These are phyloP conservation scores for Orthosia gothica DNA, from an alignment of 2,888 invertebrate genomes.

Conservation along the genomic window DNA sequence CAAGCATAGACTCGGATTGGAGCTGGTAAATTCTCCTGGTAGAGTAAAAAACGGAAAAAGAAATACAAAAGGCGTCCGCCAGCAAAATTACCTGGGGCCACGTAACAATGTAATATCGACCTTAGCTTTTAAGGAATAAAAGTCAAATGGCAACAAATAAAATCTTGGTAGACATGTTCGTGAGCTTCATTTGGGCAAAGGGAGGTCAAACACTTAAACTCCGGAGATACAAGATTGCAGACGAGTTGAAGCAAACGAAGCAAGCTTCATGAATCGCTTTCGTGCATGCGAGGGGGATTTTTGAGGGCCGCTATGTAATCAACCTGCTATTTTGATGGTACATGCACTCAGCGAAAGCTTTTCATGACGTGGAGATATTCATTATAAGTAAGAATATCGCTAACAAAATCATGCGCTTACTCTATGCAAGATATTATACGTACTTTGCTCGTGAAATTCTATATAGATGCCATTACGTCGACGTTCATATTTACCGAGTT, in stretches of 20 bases:
- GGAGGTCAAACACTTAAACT: conserved; percentile 89
- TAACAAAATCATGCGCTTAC: conserved; percentile 25
- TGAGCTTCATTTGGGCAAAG: conserved; percentile 88
- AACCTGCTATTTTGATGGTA: conserved; percentile 69
- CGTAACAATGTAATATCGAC: conserved; percentile 71
- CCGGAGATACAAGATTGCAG: conserved; percentile 89
- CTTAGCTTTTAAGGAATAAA: conserved; percentile 73
- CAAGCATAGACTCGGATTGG: conserved; percentile 83
- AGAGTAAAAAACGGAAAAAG: conserved; percentile 85
- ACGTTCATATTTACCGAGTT: conserved; percentile 13
- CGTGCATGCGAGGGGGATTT: conserved; percentile 82
- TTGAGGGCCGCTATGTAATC: conserved; percentile 77
- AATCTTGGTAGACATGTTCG: conserved; percentile 81
- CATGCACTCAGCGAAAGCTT: conserved; percentile 51
- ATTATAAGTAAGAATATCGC: conserved; percentile 33
- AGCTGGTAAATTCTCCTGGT: conserved; percentile 85
- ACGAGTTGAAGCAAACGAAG: conserved; percentile 88
- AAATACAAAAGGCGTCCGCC: conserved; percentile 85
- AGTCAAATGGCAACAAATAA: conserved; percentile 71
- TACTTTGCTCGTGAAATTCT: conserved; percentile 4
- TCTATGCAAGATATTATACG: not conserved
- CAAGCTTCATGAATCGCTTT: conserved; percentile 87
- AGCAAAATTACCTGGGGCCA: conserved; percentile 73
- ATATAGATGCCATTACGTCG: not conserved
- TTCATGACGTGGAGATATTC: conserved; percentile 48